These are phyloP conservation scores for Rhineura floridana DNA, from an alignment of 2,113 vertebrate genomes.

Conservation along the genomic window DNA sequence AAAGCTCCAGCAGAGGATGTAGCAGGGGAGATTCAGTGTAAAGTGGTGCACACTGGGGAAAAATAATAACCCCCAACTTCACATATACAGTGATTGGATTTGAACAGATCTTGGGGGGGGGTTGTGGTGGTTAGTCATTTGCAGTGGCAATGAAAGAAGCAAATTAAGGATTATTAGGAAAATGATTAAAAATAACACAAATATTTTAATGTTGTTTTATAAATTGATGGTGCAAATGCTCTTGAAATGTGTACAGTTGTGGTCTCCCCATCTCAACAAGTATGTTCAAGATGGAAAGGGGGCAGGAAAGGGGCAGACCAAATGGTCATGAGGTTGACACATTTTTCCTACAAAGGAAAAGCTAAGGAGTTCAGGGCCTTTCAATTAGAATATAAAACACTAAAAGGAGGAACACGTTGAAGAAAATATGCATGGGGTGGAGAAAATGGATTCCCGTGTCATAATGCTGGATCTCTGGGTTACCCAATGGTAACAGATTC, in stretches of 20 bases:
- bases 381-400: background rate
- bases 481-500: background rate
- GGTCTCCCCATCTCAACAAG: background rate
- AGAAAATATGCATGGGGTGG: background rate
- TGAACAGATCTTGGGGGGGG: too few relatives aligned
- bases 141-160: too few relatives aligned
- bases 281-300: background rate
- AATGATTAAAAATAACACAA: background rate
- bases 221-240: background rate
- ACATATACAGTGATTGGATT: background rate
- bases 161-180: background rate
- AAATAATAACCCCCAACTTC: background rate
- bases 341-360: background rate
- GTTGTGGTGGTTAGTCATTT: background rate
- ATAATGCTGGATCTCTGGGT: background rate
- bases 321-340: background rate
- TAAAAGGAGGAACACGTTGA: background rate
- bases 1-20: background rate
- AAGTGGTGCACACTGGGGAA: background rate
- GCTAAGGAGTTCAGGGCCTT: background rate
- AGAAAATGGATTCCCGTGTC: background rate
- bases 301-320: background rate
- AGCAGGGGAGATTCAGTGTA: too few relatives aligned
- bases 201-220: too few relatives aligned
- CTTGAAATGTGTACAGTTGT: background rate